Conservation (phyloP, 2,888 invertebrate genomes). For the Anarsia innoxiella region DNA sequence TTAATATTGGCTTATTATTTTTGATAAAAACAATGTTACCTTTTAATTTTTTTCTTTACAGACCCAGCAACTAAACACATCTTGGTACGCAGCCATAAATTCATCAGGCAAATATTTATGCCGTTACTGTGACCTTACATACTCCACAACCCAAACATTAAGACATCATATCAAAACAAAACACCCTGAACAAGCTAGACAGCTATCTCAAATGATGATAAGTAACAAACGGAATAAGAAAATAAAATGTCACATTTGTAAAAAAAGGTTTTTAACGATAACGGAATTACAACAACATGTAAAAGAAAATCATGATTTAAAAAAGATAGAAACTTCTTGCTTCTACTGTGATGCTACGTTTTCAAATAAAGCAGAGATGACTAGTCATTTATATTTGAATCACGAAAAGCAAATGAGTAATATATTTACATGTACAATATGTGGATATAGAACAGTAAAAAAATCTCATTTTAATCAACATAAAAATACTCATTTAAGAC, state of each 20-base stretch:
- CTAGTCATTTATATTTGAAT: slow-evolving; percentile 20
- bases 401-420: slow-evolving; percentile 20
- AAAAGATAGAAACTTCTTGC: slow-evolving; percentile 22
- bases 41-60: slow-evolving; percentile 14
- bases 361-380: slow-evolving; percentile 16
- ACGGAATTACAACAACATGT: slow-evolving; percentile 24
- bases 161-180: slow-evolving; percentile 28
- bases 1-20: too few species aligned
- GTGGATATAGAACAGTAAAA: slow-evolving; percentile 31
- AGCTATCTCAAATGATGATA: slow-evolving; percentile 18
- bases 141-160: slow-evolving; percentile 27
- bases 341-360: slow-evolving; percentile 27
- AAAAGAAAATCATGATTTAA: slow-evolving; percentile 16
- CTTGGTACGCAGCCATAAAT: slow-evolving; percentile 26
- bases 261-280: slow-evolving; percentile 20
- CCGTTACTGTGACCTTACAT: slow-evolving; percentile 32
- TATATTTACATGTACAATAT: slow-evolving; percentile 22
- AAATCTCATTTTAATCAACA: slow-evolving; percentile 32
- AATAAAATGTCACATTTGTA: slow-evolving; percentile 30
- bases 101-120: slow-evolving; percentile 25
- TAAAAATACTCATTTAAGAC: slow-evolving; percentile 22
- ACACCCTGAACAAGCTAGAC: slow-evolving; percentile 22
- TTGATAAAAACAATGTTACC: not conserved
- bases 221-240: slow-evolving; percentile 24
- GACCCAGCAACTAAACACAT: slow-evolving; percentile 10